Evolutionary conservation across 1,140 invertebrate genomes (phyloP).

Genomic region (Cyclargus thomasi): DNA sequence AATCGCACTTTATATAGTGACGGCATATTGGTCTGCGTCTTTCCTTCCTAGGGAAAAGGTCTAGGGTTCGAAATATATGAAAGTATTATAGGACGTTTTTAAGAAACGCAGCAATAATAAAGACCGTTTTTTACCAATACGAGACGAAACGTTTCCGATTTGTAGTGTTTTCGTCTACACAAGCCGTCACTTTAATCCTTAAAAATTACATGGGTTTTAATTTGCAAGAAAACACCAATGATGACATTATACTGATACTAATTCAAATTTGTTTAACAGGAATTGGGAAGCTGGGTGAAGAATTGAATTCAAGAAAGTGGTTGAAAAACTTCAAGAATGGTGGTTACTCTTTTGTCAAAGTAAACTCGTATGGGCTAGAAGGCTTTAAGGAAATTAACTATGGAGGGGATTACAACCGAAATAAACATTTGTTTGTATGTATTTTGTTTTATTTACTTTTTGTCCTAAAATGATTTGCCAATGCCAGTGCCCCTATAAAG

Average conservation of each 20-base stretch:
- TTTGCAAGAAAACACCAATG: neutral
- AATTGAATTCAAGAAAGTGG: neutral
- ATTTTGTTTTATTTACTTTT: too few species aligned
- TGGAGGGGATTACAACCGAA: too few species aligned
- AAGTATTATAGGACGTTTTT: neutral
- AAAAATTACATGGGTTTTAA: neutral
- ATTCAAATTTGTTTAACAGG: slow-evolving; percentile 27
- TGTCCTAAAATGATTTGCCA: too few species aligned
- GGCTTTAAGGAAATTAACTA: too few species aligned
- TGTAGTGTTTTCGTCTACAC: neutral
- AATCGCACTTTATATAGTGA: neutral
- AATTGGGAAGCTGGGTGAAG: slow-evolving; percentile 21
- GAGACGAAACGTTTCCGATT: neutral
- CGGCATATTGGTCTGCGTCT: neutral
- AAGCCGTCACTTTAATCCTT: neutral
- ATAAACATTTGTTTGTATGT: too few species aligned
- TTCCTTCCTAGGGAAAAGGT: neutral
- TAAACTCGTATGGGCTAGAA: neutral
- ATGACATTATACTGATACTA: neutral
- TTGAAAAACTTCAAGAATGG: neutral
- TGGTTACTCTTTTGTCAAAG: neutral
- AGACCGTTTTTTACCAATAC: neutral
- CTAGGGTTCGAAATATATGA: neutral
- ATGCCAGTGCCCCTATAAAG: too few species aligned
- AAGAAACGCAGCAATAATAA: neutral